These are phyloP conservation scores for Germaria angustata DNA, from an alignment of 2,888 invertebrate species.

Conservation along the genomic window DNA sequence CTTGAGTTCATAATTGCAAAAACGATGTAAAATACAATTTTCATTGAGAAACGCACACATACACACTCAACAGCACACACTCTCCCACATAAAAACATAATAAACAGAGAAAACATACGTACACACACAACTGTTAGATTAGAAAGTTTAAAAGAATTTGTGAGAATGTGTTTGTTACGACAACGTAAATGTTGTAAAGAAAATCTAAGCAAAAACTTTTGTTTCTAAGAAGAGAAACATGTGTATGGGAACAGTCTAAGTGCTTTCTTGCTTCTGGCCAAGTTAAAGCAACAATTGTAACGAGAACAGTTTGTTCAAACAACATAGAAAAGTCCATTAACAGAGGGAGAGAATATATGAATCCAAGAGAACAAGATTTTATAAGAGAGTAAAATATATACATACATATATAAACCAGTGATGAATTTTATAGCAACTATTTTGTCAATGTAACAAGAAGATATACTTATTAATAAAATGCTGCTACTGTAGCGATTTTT, in stretches of 20 bases:
- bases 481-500: conserved; percentile 14
- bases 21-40: conserved; percentile 30
- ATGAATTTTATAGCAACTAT: conserved; percentile 38
- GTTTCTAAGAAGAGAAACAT: background rate
- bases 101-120: background rate
- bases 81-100: background rate
- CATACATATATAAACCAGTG: conserved; percentile 18
- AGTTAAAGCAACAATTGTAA: conserved; percentile 63
- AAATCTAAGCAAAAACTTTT: conserved; percentile 26
- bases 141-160: conserved; percentile 8
- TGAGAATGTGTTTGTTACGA: conserved; percentile 19
- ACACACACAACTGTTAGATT: background rate
- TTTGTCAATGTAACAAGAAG: conserved; percentile 33
- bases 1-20: conserved; percentile 43
- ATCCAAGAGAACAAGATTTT: background rate
- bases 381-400: background rate
- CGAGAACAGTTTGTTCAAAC: conserved; percentile 42
- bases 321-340: background rate
- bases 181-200: conserved; percentile 17
- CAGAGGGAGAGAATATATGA: background rate
- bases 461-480: too few relatives aligned
- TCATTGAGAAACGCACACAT: conserved; percentile 21
- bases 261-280: background rate
- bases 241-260: conserved; percentile 35
- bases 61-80: background rate